phyloP scores from a whole-genome alignment of 2,888 invertebrate genomes.

The Lobophora halterata region DNA sequence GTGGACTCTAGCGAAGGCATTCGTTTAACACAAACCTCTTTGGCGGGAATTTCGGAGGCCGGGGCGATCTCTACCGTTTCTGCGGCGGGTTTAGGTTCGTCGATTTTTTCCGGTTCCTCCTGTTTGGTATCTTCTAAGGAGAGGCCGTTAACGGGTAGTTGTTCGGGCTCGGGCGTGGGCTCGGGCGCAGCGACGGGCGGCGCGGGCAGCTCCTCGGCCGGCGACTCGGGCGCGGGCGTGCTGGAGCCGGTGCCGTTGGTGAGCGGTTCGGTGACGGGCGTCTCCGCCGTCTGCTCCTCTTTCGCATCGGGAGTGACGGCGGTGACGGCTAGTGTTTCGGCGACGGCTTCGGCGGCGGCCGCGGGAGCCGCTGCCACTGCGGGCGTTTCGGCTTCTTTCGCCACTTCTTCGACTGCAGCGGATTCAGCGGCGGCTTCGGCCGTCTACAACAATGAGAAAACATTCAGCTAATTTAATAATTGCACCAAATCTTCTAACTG shows the following conservation, averaged over 20 bases:
- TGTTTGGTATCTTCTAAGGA: constrained; percentile 60
- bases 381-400: constrained; percentile 1
- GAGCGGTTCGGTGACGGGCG: constrained; percentile 74
- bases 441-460: constrained; percentile 56
- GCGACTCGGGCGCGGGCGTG: constrained; percentile 36
- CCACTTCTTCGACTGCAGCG: constrained; percentile 14
- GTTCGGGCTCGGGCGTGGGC: constrained; percentile 51
- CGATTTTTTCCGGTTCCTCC: constrained; percentile 46
- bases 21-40: constrained; percentile 80
- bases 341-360: constrained; percentile 32
- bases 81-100: constrained; percentile 54
- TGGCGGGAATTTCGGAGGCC: constrained; percentile 68
- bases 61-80: constrained; percentile 60
- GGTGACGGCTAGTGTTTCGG: too few relatives aligned
- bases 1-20: constrained; percentile 83
- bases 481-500: too few relatives aligned
- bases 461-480: too few relatives aligned
- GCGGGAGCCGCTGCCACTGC: not conserved
- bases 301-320: constrained; percentile 57
- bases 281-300: constrained; percentile 71
- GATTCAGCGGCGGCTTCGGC: constrained; percentile 50
- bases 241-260: constrained; percentile 63
- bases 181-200: constrained; percentile 43
- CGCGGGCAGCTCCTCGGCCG: constrained; percentile 49
- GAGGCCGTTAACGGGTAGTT: constrained; percentile 67